Evolutionary conservation across 2,888 invertebrate species (phyloP), one percentile per base, ranked within the genome.

Genomic region (Ditula angustiorana): DNA sequence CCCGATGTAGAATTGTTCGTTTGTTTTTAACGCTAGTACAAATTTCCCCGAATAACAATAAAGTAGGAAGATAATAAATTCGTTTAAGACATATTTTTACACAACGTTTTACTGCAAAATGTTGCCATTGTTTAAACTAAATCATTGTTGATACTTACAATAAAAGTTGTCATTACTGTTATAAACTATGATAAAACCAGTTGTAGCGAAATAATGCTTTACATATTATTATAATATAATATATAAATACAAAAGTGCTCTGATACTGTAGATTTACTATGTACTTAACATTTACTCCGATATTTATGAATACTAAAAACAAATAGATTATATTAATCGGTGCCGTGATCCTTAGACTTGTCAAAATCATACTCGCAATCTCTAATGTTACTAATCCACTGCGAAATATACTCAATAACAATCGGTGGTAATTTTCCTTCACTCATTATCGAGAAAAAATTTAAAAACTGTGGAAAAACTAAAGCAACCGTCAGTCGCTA

Each of bases 201-300:
- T 72, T 68, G 72, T 78, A 79, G 74, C 70, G 65, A 73, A 66
- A 64, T 73, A 75, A 74, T 72, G 82, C 82, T 81, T 82, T 72
- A 71, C 74, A 73, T 75, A 74, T 72, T 73, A 70, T 72, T 75
- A 73, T 76, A 67, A 76, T 65, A 72, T 70, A 70, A 73, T 73
- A 76, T 76, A 73, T 71, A 72, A 67, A 71, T 71, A 72, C 68
- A 71, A 79, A 85, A 85, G 85, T 87, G 87, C 88, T 88, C 87
- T 83, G 82, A 80, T 79, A 81, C 71, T 69, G 81, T 87, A 86
- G 84, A 78, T 76, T 77, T 76, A 78, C 72, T 80, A 81, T 87
- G 90, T 91, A 91, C 91, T 91, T 91, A 90, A 87, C 71, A 70
- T 86, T 81, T 89, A 88, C 80, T 85, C 87, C 75, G 80, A 71